Evolutionary conservation across 2,113 vertebrate species (phyloP).

Genomic region (Sorex fumeus): DNA sequence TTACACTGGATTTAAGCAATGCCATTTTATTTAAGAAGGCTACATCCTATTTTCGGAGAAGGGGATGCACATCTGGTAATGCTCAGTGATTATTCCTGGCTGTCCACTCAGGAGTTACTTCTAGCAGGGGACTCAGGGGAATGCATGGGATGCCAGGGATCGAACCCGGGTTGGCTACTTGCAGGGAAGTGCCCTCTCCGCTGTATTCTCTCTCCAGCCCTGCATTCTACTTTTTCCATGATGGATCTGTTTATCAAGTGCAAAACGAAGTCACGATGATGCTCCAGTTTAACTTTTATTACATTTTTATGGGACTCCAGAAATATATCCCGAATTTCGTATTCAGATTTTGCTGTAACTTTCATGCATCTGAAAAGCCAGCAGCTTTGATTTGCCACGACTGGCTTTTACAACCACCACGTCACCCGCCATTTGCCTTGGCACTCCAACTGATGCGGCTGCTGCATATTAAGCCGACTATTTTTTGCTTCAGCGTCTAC

Average conservation of each 20-base stretch:
- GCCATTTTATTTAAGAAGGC: no score
- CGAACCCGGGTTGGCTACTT: no score
- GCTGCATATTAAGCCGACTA: not conserved
- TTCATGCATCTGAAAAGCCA: slow-evolving; percentile 28
- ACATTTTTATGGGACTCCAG: slow-evolving; percentile 6
- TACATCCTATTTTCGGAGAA: no score
- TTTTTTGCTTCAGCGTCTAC: slow-evolving; percentile 38
- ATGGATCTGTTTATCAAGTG: not conserved
- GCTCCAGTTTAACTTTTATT: slow-evolving; percentile 17
- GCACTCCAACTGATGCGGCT: not conserved
- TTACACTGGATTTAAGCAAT: not conserved
- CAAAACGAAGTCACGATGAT: not conserved
- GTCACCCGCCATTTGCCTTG: not conserved
- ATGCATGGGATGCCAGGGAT: no score
- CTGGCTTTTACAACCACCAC: not conserved
- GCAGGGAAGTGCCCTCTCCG: no score
- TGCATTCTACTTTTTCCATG: not conserved
- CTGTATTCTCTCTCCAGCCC: no score
- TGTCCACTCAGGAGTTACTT: no score
- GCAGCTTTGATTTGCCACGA: slow-evolving; percentile 24
- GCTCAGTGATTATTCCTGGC: no score
- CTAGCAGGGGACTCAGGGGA: no score
- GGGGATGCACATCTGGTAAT: no score
- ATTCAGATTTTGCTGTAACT: slow-evolving; percentile 32
- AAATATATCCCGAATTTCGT: slow-evolving; percentile 37